Percentiles rank a stretch among this genome's conserved stretches.
phyloP scores from a whole-genome alignment of 1,140 invertebrate species.

The Rhyzopertha dominica region DNA sequence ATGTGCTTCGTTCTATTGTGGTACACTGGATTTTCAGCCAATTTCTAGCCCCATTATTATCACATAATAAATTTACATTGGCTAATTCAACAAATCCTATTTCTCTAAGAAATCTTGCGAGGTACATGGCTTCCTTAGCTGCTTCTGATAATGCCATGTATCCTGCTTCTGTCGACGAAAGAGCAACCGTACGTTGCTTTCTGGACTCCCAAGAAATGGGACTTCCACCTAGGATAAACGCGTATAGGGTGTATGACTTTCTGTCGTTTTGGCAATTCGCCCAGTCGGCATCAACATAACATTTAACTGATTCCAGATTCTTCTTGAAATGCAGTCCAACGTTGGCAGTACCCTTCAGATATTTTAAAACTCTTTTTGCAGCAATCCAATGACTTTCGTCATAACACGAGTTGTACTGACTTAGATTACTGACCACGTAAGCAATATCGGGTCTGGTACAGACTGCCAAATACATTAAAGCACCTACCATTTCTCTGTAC shows the following conservation, averaged over 20 bases:
- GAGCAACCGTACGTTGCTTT: conserved; percentile 40
- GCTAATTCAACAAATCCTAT: conserved; percentile 7
- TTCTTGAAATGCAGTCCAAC: conserved; percentile 14
- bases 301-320: not conserved
- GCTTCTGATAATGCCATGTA: conserved; percentile 36
- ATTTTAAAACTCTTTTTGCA: conserved; percentile 40
- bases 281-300: too few species aligned
- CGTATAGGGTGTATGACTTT: conserved; percentile 41
- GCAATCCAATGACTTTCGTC: conserved; percentile 34
- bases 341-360: conserved; percentile 32
- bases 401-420: conserved; percentile 34
- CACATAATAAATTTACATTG: conserved; percentile 11
- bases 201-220: conserved; percentile 30
- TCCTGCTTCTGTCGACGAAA: conserved; percentile 43
- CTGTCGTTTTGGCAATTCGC: conserved; percentile 37
- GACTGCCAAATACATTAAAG: too few species aligned
- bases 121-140: conserved; percentile 28
- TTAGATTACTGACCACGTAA: conserved; percentile 37
- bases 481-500: too few species aligned
- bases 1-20: conserved; percentile 34
- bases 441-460: conserved; percentile 47
- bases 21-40: conserved; percentile 22
- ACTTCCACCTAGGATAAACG: conserved; percentile 25
- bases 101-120: conserved; percentile 17
- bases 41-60: conserved; percentile 28